A percentile compares a stretch with the other conserved stretches of the same genome.
Evolutionary conservation across 2,797 vertebrate species (phyloP).

Genomic region (Phalloptychus januarius): DNA sequence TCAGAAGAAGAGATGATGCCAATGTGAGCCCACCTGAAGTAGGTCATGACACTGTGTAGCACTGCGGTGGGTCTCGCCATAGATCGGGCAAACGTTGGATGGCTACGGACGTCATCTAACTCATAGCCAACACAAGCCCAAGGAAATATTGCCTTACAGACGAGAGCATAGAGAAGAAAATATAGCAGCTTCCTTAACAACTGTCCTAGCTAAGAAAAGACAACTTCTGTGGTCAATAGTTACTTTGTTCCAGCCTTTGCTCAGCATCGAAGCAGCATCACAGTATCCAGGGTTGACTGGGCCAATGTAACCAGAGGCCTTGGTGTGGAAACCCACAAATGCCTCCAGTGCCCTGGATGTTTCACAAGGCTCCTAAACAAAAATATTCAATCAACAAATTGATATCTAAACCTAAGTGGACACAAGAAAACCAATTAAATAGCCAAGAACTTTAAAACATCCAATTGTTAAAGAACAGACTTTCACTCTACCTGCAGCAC

Average conservation of each 20-base stretch:
- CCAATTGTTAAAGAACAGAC: neutral
- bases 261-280: conserved; percentile 85
- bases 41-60: conserved; percentile 84
- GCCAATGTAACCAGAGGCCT: conserved; percentile 86
- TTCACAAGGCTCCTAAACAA: conserved; percentile 86
- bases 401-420: neutral
- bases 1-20: conserved; percentile 87
- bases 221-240: no score
- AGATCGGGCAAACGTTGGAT: conserved; percentile 83
- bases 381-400: neutral
- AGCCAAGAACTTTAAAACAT: neutral
- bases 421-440: neutral
- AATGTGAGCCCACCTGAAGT: conserved; percentile 90
- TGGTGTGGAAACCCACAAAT: conserved; percentile 81
- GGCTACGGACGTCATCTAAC: conserved; percentile 77
- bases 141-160: conserved; percentile 83
- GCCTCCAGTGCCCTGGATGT: conserved; percentile 81
- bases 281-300: conserved; percentile 90
- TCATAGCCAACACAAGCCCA: conserved; percentile 87
- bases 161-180: neutral
- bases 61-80: conserved; percentile 82
- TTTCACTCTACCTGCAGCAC: conserved; percentile 75
- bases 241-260: conserved; percentile 89
- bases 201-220: neutral
- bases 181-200: neutral